phyloP scores from a whole-genome alignment of 2,797 vertebrate genomes.

The Coccyzus lansbergi region DNA sequence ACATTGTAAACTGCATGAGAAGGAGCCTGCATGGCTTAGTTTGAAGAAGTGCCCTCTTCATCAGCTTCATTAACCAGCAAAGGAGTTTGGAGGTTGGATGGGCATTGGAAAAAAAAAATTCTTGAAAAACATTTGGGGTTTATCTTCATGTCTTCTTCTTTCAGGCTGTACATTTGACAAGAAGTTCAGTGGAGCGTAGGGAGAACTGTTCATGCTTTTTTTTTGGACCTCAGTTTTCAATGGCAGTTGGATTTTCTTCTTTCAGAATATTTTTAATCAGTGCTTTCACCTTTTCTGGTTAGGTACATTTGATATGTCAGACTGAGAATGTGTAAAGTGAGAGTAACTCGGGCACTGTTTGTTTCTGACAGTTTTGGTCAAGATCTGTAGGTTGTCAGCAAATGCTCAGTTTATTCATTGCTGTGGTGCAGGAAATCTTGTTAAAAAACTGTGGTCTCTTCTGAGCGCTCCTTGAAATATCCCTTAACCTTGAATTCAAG shows the following conservation, averaged over 20 bases:
- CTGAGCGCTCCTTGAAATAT: neutral
- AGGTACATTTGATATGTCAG: neutral
- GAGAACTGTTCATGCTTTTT: neutral
- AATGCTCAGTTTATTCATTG: neutral
- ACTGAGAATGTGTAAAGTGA: neutral
- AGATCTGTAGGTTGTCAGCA: neutral
- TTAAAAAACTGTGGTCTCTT: neutral
- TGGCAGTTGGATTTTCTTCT: neutral
- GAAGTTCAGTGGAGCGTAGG: neutral
- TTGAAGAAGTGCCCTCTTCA: neutral
- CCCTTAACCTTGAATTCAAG: neutral
- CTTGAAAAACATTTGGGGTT: neutral
- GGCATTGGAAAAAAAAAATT: neutral
- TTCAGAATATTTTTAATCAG: neutral
- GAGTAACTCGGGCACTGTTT: neutral
- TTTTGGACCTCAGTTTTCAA: neutral
- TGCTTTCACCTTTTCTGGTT: neutral
- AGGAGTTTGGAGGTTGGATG: neutral
- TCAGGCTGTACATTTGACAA: accelerated
- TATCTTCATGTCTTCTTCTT: neutral
- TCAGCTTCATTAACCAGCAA: neutral
- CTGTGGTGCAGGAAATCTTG: neutral
- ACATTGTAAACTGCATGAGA: neutral
- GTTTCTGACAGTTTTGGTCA: neutral
- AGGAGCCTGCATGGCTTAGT: accelerated